Evolutionary conservation across 30 jellyfish, hydroid and myxozoan genomes (phyloP), one percentile per base, ranked within the genome.

Genomic region (Chironex yamaguchii): DNA sequence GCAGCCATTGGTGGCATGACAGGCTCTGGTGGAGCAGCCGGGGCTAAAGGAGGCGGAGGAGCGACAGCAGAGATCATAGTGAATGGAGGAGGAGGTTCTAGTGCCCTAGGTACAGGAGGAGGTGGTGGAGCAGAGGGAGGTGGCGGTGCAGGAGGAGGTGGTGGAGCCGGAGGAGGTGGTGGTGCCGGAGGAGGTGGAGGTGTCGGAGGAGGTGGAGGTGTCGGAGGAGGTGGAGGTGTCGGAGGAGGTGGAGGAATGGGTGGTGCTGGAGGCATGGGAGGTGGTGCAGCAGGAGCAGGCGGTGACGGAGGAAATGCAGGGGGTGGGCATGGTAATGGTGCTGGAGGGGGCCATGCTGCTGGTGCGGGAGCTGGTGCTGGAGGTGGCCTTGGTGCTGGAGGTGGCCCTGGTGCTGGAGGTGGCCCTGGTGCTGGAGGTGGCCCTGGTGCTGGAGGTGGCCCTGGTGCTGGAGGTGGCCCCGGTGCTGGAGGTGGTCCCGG

Each of bases 131-230:
- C 88, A 0, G 98, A 93, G 14, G 97, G 97, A 0, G 97, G 88
- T 3, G 93, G 91, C 1, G 97, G 89, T 1, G 89, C 84, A 29
- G 97, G 87, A 12, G 97, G 97, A 2, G 93, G 93, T 9, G 97
- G 91, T 1, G 89, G 94, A 11, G 96, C 90, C 14, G 91, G 91
- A 2, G 17, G 73, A 25, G 93, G 74, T 29, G 92, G 86, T 1
- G 97, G 91, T 28, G 97, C 92, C 26, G 97, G 97, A 20, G 91
- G 91, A 2, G 90, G 87, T 14, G 81, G 65, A 20, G 97, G 91
- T 1, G 97, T 78, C 62, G 33, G 72, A 29, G 64, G 89, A 21
- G 95, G 95, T 13, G 91, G 87, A 9, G 97, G 89, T 29, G 79
- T 93, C 49, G 29, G 67, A 32, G 92, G 91, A 23, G 78, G 49